Percentiles rank a stretch among this genome's conserved stretches.
phyloP scores from a whole-genome alignment of 2,888 invertebrate species.

The Eupithecia tripunctaria region DNA sequence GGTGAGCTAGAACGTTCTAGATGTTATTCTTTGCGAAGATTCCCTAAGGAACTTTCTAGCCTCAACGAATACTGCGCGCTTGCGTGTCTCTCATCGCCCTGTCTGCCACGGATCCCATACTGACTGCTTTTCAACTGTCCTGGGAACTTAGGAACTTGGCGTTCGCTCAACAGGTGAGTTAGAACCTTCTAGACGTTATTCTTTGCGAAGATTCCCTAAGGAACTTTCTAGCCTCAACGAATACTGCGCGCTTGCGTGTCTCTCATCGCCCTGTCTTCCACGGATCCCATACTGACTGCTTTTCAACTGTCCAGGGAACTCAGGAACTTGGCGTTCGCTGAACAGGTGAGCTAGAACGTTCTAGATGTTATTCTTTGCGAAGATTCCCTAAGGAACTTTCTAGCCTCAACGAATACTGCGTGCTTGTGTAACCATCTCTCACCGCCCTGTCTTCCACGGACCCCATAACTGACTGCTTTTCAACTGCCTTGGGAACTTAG shows the following conservation, averaged over 20 bases:
- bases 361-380: background rate
- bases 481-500: conserved; percentile 96
- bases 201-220: conserved; percentile 70
- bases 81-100: conserved; percentile 94
- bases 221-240: conserved; percentile 95
- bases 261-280: conserved; percentile 94
- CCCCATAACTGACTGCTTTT: conserved; percentile 96
- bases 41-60: too few species aligned
- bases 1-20: too few species aligned
- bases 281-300: conserved; percentile 96
- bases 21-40: too few species aligned
- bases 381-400: conserved; percentile 84
- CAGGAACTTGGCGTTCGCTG: background rate
- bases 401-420: conserved; percentile 97
- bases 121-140: conserved; percentile 97
- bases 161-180: background rate
- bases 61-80: conserved; percentile 97
- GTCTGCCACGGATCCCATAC: conserved; percentile 95
- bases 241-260: conserved; percentile 95
- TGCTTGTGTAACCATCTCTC: conserved; percentile 95
- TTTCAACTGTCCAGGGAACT: conserved; percentile 98
- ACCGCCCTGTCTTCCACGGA: conserved; percentile 95
- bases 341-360: background rate
- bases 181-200: background rate
- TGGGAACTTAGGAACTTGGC: conserved; percentile 89